These are phyloP conservation scores for Psettodes erumei DNA, from an alignment of 2,113 vertebrate genomes.

Conservation along the genomic window DNA sequence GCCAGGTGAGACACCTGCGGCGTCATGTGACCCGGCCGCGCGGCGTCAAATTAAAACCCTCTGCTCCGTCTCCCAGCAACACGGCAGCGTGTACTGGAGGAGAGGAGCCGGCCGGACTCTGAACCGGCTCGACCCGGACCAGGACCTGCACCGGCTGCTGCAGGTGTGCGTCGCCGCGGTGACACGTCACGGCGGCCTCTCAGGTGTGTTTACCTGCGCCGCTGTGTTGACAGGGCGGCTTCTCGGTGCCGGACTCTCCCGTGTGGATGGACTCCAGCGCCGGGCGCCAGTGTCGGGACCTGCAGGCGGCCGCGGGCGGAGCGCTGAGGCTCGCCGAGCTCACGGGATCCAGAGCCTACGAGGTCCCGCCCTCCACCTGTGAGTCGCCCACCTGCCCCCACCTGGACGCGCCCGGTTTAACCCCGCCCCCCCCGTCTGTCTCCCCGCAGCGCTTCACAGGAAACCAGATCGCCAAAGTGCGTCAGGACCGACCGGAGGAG, in stretches of 20 bases:
- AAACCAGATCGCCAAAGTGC: slow-evolving; percentile 95
- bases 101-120: slow-evolving; percentile 83
- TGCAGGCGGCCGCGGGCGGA: slow-evolving; percentile 88
- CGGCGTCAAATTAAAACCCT: too few relatives aligned
- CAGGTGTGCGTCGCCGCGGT: slow-evolving; percentile 79
- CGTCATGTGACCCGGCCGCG: too few relatives aligned
- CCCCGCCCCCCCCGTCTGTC: neutral
- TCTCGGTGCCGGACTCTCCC: slow-evolving; percentile 86
- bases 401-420: too few relatives aligned
- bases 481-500: slow-evolving; percentile 80
- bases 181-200: neutral
- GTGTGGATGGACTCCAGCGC: slow-evolving; percentile 99
- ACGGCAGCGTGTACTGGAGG: slow-evolving; percentile 95
- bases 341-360: slow-evolving; percentile 94
- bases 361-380: slow-evolving; percentile 83
- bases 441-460: slow-evolving; percentile 92
- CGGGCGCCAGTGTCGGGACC: slow-evolving; percentile 82
- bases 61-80: slow-evolving; percentile 91
- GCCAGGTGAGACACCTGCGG: slow-evolving; percentile 92
- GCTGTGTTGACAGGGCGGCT: slow-evolving; percentile 81
- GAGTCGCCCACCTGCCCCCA: too few relatives aligned
- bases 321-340: slow-evolving; percentile 85
- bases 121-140: slow-evolving; percentile 72
- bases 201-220: slow-evolving; percentile 22
- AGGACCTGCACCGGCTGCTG: slow-evolving; percentile 82